These are phyloP conservation scores for Hydriomena furcata DNA, from an alignment of 2,888 invertebrate genomes.

Conservation along the genomic window DNA sequence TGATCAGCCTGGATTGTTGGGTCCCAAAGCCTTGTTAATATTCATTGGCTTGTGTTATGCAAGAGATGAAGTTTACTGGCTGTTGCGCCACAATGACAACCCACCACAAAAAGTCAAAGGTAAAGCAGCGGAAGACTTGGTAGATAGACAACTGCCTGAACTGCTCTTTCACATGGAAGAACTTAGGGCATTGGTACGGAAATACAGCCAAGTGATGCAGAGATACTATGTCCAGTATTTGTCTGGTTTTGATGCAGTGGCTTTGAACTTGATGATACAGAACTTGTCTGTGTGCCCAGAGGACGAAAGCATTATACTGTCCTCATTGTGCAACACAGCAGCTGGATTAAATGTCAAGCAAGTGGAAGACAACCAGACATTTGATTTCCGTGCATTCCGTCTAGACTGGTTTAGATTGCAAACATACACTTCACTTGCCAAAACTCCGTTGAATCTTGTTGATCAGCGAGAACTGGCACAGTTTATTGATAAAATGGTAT, in stretches of 20 bases:
- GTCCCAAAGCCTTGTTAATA: slow-evolving; percentile 98
- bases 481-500: slow-evolving; percentile 96
- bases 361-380: slow-evolving; percentile 97
- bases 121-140: slow-evolving; percentile 95
- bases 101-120: slow-evolving; percentile 95
- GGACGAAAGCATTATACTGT: slow-evolving; percentile 96
- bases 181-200: slow-evolving; percentile 95
- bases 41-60: slow-evolving; percentile 98
- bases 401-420: slow-evolving; percentile 99
- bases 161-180: slow-evolving; percentile 99
- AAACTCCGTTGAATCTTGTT: slow-evolving; percentile 89
- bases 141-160: slow-evolving; percentile 98
- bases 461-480: slow-evolving; percentile 95
- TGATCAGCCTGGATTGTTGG: slow-evolving; percentile 98
- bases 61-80: slow-evolving; percentile 98
- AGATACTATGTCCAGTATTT: slow-evolving; percentile 99
- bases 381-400: slow-evolving; percentile 97
- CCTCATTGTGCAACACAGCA: slow-evolving; percentile 95
- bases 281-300: slow-evolving; percentile 94
- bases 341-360: slow-evolving; percentile 94
- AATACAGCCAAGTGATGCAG: slow-evolving; percentile 98
- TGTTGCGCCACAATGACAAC: slow-evolving; percentile 97
- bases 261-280: slow-evolving; percentile 93
- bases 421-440: slow-evolving; percentile 94
- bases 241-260: slow-evolving; percentile 97